Conservation (phyloP, 2,113 vertebrate genomes). For the Paedocypris sp. region DNA sequence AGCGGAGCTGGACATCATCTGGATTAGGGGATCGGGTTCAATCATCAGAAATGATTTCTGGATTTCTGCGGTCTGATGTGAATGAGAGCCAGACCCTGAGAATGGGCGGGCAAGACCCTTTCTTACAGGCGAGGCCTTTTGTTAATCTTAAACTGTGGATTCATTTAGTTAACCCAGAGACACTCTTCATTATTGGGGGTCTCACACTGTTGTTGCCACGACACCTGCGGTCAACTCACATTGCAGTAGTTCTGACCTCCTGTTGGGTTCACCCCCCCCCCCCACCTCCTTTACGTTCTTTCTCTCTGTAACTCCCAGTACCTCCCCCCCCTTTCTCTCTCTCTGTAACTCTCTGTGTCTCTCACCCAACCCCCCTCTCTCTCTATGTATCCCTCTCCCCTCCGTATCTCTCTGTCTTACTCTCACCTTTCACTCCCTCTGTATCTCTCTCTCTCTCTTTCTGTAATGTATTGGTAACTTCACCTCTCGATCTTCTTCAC, state of each 20-base stretch:
- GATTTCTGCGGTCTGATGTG: not conserved
- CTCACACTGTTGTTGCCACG: slow-evolving; percentile 49
- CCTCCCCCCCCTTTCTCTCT: slow-evolving; percentile 23
- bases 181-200: slow-evolving; percentile 55
- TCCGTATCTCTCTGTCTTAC: too few relatives aligned
- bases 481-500: too few relatives aligned
- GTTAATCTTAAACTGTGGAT: slow-evolving; percentile 48
- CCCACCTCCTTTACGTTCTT: too few relatives aligned
- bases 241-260: slow-evolving; percentile 51
- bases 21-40: too few relatives aligned
- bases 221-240: slow-evolving; percentile 55
- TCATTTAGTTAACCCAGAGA: slow-evolving; percentile 58
- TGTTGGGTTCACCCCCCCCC: slow-evolving; percentile 37
- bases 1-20: too few relatives aligned
- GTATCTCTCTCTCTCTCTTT: too few relatives aligned
- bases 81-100: slow-evolving; percentile 22
- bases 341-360: too few relatives aligned
- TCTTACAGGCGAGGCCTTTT: slow-evolving; percentile 41
- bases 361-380: too few relatives aligned
- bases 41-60: too few relatives aligned
- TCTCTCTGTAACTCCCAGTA: not conserved
- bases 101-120: slow-evolving; percentile 29
- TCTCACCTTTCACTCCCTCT: too few relatives aligned
- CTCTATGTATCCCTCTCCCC: too few relatives aligned
- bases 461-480: too few relatives aligned